Percentiles rank a stretch among this genome's conserved stretches.
phyloP scores from a whole-genome alignment of 2,888 invertebrate genomes.

The Melanargia galathea region DNA sequence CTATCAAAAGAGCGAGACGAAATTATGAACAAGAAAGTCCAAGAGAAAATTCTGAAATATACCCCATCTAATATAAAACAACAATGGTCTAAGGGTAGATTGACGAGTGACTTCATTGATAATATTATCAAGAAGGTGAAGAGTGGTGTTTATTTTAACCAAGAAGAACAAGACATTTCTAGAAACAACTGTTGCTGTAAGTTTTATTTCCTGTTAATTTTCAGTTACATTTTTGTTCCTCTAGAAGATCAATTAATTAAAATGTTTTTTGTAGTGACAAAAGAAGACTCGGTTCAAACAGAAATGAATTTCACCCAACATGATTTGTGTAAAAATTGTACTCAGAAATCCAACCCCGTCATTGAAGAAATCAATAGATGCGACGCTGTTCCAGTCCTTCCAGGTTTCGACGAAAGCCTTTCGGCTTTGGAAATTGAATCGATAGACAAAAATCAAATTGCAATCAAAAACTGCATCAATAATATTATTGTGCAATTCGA shows the following conservation, averaged over 20 bases:
- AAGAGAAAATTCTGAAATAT: slow-evolving; percentile 6
- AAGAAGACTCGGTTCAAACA: slow-evolving; percentile 55
- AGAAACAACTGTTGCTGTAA: slow-evolving; percentile 9
- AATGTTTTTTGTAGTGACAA: slow-evolving; percentile 42
- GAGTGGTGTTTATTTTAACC: slow-evolving; percentile 63
- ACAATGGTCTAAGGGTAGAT: slow-evolving; percentile 60
- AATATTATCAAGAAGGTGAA: slow-evolving; percentile 66
- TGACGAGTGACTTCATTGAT: slow-evolving; percentile 70
- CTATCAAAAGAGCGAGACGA: background rate
- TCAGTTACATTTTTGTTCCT: background rate
- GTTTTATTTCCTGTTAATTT: background rate
- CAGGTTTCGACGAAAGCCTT: slow-evolving; percentile 58
- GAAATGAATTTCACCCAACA: slow-evolving; percentile 39
- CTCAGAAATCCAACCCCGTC: background rate
- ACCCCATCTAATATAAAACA: slow-evolving; percentile 33
- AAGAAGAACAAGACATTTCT: slow-evolving; percentile 45
- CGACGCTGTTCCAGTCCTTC: slow-evolving; percentile 44
- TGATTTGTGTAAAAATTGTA: slow-evolving; percentile 48
- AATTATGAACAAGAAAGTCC: slow-evolving; percentile 9
- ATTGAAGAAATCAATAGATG: slow-evolving; percentile 12
- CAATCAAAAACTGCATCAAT: slow-evolving; percentile 62
- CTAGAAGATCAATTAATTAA: background rate
- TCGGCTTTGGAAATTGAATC: slow-evolving; percentile 44
- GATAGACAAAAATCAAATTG: slow-evolving; percentile 53
- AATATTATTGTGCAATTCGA: slow-evolving; percentile 69